phyloP scores from a whole-genome alignment of 2,113 vertebrate species.

The Pedionomus torquatus region DNA sequence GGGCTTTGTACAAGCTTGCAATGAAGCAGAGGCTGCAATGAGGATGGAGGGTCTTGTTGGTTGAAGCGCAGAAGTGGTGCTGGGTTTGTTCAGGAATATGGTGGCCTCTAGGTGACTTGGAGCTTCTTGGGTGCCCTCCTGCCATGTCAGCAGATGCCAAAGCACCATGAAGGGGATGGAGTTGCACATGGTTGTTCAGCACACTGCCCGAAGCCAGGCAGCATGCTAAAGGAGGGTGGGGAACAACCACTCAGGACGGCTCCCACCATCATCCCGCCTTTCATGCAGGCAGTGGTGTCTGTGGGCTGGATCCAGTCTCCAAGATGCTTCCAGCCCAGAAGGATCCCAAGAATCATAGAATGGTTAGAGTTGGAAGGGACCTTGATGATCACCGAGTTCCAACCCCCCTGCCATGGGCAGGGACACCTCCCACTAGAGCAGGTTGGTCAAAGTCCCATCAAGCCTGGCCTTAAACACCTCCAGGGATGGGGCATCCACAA shows the following conservation, averaged over 20 bases:
- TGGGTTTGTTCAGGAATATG: not conserved
- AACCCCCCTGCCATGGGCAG: too few species aligned
- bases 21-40: not conserved
- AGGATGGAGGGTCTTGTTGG: not conserved
- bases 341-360: not conserved
- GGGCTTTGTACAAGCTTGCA: not conserved
- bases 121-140: not conserved
- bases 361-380: too few species aligned
- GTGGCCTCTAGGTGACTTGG: not conserved
- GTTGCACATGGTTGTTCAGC: not conserved
- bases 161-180: not conserved
- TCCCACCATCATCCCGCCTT: not conserved
- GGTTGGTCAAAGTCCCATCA: too few species aligned
- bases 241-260: not conserved
- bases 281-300: not conserved
- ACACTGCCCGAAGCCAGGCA: not conserved
- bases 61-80: accelerated
- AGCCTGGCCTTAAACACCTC: too few species aligned
- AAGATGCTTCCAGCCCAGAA: not conserved
- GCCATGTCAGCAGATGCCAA: not conserved
- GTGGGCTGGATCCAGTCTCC: not conserved
- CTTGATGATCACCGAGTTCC: too few species aligned
- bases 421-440: too few species aligned
- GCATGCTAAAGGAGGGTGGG: not conserved
- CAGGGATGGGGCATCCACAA: too few species aligned